Conservation (phyloP, 2,888 invertebrate genomes). For the Pogonocherus hispidulus region DNA sequence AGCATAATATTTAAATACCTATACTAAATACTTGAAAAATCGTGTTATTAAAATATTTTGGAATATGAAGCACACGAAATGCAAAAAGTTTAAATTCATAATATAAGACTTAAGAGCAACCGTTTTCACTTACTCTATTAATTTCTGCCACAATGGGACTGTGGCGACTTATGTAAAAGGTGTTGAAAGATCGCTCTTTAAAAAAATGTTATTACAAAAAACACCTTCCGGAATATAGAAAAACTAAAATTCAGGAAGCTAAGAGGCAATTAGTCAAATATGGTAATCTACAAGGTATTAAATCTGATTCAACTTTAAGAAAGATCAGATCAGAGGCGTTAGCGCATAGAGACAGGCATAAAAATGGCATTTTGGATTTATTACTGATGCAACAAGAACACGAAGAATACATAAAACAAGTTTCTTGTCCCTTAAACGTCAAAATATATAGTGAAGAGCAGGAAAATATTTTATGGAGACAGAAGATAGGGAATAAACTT, state of each 20-base stretch:
- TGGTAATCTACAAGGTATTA: conserved; percentile 33
- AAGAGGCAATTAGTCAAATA: conserved; percentile 4
- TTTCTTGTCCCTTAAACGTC: too few species aligned
- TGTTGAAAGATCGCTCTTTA: conserved; percentile 16
- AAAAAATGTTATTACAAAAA: conserved; percentile 1
- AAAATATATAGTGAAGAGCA: too few species aligned
- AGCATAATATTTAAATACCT: not conserved
- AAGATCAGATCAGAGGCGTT: conserved; percentile 17
- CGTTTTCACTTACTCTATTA: not conserved
- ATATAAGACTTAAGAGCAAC: not conserved
- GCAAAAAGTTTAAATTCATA: too few species aligned
- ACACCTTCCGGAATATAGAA: conserved; percentile 29
- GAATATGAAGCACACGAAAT: too few species aligned
- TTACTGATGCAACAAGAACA: too few species aligned
- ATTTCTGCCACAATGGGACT: conserved; percentile 18
- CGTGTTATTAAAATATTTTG: not conserved
- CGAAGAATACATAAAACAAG: too few species aligned
- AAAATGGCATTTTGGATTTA: too few species aligned
- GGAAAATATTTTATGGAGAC: too few species aligned
- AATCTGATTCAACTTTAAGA: conserved; percentile 36
- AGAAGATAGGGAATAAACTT: too few species aligned
- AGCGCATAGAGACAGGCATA: not conserved
- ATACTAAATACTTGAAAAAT: not conserved
- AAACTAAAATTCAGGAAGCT: not conserved
- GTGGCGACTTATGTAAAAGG: conserved; percentile 22